Percentiles rank a stretch among this genome's conserved stretches.
Conservation (phyloP, 2,888 invertebrate genomes). For the Orthonevra nobilis region DNA sequence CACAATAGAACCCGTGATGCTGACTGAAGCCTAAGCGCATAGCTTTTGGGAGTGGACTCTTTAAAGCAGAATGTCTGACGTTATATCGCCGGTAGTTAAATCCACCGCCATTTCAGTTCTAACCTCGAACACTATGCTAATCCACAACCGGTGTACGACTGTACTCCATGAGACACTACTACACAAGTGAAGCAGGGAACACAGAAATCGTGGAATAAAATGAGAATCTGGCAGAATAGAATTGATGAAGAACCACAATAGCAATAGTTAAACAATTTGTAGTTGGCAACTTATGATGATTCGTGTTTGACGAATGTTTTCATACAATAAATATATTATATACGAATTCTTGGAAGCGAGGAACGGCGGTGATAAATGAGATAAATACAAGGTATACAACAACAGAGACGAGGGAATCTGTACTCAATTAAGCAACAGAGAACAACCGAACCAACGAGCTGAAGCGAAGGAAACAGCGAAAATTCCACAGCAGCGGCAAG, state of each 20-base stretch:
- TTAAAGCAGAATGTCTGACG: too few species aligned
- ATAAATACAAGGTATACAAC: constrained; percentile 28
- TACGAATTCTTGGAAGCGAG: not conserved
- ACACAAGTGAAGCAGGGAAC: not conserved
- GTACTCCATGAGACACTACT: constrained; percentile 35
- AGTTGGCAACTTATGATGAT: constrained; percentile 12
- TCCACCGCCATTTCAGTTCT: not conserved
- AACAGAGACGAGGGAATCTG: constrained; percentile 44
- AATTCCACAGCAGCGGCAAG: too few species aligned
- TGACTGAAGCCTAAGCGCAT: constrained; percentile 40
- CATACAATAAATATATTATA: constrained; percentile 3
- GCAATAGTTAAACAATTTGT: constrained; percentile 1
- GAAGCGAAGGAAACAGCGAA: constrained; percentile 24
- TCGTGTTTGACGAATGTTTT: constrained; percentile 30
- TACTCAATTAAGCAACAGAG: constrained; percentile 29
- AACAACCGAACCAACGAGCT: constrained; percentile 27
- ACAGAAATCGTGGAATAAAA: constrained; percentile 14
- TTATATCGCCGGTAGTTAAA: constrained; percentile 1
- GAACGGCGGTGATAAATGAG: not conserved
- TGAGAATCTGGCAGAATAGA: not conserved
- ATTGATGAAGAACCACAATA: constrained; percentile 22
- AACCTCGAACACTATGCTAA: not conserved
- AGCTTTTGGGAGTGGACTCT: too few species aligned
- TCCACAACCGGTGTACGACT: constrained; percentile 31
- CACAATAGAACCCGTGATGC: constrained; percentile 34